Conservation (phyloP, 2,797 vertebrate species). For the Rhinophrynus dorsalis region DNA sequence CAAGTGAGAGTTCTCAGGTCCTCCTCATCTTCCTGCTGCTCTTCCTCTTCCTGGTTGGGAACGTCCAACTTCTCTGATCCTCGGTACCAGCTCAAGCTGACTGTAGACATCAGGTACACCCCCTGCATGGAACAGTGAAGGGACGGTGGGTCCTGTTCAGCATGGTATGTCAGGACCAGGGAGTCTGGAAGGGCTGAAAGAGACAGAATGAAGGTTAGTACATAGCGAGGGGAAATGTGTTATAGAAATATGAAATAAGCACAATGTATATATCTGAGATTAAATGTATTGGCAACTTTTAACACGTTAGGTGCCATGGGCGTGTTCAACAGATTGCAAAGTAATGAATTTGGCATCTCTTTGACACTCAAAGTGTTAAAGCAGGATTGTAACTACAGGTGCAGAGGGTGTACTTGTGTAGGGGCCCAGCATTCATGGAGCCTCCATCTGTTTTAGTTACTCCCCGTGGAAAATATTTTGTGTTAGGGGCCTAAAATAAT, state of each 20-base stretch:
- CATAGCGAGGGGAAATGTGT: neutral
- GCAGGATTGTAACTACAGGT: too few species aligned
- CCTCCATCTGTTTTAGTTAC: too few species aligned
- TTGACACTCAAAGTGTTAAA: too few species aligned
- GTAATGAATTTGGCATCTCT: too few species aligned
- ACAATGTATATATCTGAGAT: too few species aligned
- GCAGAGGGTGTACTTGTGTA: too few species aligned
- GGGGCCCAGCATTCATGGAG: too few species aligned
- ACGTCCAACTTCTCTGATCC: slow-evolving; percentile 25
- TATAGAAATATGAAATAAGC: neutral
- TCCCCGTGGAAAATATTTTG: too few species aligned
- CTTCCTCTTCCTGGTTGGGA: accelerated
- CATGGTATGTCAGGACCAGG: slow-evolving; percentile 51
- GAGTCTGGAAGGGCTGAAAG: slow-evolving; percentile 64
- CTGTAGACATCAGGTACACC: accelerated
- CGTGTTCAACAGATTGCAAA: too few species aligned
- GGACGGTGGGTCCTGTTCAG: accelerated
- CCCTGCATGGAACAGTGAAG: slow-evolving; percentile 53
- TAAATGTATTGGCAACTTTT: too few species aligned
- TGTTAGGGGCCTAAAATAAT: too few species aligned
- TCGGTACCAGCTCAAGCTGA: slow-evolving; percentile 57
- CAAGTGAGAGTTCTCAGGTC: slow-evolving; percentile 50
- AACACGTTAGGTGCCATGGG: too few species aligned
- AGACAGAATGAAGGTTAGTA: neutral
- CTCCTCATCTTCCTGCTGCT: neutral